Evolutionary conservation across 2,888 invertebrate genomes (phyloP).

Genomic region (Coenonympha arcania): DNA sequence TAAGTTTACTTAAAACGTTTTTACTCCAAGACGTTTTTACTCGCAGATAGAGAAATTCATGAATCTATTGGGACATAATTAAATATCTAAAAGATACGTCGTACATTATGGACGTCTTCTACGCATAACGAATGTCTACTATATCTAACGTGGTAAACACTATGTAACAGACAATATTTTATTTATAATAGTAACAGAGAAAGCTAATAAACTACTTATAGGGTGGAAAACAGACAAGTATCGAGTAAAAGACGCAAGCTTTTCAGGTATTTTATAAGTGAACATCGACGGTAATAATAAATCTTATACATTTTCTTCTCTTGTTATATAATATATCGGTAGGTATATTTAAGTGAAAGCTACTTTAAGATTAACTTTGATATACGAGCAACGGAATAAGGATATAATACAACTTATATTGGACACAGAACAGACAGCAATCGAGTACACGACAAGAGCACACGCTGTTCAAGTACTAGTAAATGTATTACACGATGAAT

Average conservation of each 20-base stretch:
- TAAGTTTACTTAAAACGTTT: too few relatives aligned
- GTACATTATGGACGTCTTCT: too few relatives aligned
- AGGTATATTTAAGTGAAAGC: background rate
- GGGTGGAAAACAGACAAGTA: conserved; percentile 6
- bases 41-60: too few relatives aligned
- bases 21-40: too few relatives aligned
- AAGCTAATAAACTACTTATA: conserved; percentile 8
- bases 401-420: background rate
- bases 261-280: background rate
- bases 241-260: conserved; percentile 2
- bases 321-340: too few relatives aligned
- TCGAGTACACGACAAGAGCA: background rate
- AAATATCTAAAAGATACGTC: too few relatives aligned
- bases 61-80: too few relatives aligned
- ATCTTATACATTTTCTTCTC: background rate
- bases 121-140: background rate
- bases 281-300: conserved; percentile 4
- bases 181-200: conserved; percentile 3
- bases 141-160: conserved; percentile 1
- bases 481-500: too few relatives aligned
- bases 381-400: background rate
- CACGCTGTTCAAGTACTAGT: too few relatives aligned
- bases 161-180: background rate
- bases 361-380: background rate
- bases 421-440: background rate